A percentile compares a stretch with the other conserved stretches of the same genome.
phyloP scores from a whole-genome alignment of 2,888 invertebrate genomes.

The Heliconius aoede region DNA sequence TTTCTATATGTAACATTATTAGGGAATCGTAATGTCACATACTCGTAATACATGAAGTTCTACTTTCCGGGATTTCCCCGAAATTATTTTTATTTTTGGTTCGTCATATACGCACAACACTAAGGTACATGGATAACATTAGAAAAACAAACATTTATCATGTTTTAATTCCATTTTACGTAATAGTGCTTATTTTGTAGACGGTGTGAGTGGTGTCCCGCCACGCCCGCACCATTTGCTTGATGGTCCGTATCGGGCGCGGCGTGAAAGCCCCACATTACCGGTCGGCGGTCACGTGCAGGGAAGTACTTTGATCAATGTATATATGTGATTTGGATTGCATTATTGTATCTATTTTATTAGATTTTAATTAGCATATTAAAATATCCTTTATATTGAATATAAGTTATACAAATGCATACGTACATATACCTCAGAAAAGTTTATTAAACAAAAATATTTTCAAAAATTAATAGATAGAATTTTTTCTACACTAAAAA shows the following conservation, averaged over 20 bases:
- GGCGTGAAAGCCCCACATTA: constrained; percentile 44
- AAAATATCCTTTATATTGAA: neutral
- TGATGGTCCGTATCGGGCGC: constrained; percentile 46
- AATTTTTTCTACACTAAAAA: too few relatives aligned
- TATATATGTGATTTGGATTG: neutral
- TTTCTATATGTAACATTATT: too few relatives aligned
- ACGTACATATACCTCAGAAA: too few relatives aligned
- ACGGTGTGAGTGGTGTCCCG: constrained; percentile 26
- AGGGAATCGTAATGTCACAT: too few relatives aligned
- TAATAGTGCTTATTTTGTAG: constrained; percentile 20
- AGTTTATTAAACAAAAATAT: too few relatives aligned
- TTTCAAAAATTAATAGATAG: too few relatives aligned
- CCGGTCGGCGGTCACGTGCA: constrained; percentile 44
- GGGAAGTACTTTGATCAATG: constrained; percentile 29
- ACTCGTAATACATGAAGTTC: too few relatives aligned
- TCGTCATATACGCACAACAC: too few relatives aligned
- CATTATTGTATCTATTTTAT: neutral
- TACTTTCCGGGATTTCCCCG: too few relatives aligned
- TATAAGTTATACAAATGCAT: too few relatives aligned
- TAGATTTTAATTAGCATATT: too few relatives aligned
- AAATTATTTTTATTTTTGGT: too few relatives aligned
- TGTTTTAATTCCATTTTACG: neutral
- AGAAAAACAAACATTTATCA: neutral
- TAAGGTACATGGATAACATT: neutral
- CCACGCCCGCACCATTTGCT: constrained; percentile 45